Evolutionary conservation across 2,113 vertebrate species (phyloP).

Genomic region (Daboia siamensis): DNA sequence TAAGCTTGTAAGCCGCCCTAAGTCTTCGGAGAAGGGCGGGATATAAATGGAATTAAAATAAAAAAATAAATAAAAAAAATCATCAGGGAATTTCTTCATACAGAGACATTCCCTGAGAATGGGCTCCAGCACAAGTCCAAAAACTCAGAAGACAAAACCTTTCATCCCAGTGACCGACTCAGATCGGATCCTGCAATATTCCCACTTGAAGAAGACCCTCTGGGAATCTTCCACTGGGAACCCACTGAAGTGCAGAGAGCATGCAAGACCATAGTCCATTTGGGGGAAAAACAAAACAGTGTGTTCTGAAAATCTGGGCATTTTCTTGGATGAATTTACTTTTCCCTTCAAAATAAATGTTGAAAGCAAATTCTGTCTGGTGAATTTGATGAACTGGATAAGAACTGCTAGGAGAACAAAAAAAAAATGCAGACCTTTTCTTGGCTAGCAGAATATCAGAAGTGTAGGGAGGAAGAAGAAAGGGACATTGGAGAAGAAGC

Average conservation of each 20-base stretch:
- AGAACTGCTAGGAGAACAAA: background rate
- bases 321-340: background rate
- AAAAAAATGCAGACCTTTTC: background rate
- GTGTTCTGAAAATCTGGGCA: background rate
- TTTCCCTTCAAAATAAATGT: background rate
- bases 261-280: background rate
- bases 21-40: no score
- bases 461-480: background rate
- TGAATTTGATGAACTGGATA: background rate
- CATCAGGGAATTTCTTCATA: no score
- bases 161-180: background rate
- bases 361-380: background rate
- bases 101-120: no score
- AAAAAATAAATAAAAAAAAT: no score
- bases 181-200: background rate
- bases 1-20: no score
- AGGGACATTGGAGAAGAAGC: background rate
- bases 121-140: no score
- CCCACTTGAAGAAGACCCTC: background rate
- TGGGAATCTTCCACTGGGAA: background rate
- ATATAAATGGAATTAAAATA: no score
- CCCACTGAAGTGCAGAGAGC: background rate
- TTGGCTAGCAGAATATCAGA: background rate
- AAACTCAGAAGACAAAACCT: no score
- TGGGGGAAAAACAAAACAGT: background rate